A percentile compares a stretch with the other conserved stretches of the same genome.
Conservation (phyloP, 1,140 invertebrate species). For the Liolophura sinensis region DNA sequence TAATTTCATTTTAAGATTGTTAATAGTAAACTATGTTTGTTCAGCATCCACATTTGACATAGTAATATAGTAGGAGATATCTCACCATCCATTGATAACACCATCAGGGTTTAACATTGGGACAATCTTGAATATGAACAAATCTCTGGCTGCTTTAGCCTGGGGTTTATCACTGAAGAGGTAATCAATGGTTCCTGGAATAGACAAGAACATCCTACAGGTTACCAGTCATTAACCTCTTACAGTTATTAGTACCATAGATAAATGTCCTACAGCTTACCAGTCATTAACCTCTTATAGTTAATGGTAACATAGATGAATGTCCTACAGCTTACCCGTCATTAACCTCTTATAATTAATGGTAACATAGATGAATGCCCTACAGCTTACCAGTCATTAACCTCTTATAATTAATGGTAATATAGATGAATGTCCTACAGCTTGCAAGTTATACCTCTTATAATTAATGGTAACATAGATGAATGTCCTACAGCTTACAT, state of each 20-base stretch:
- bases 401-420: background rate
- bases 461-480: background rate
- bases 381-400: background rate
- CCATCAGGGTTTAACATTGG: slow-evolving; percentile 96
- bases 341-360: background rate
- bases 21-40: too few species aligned
- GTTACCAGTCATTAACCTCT: background rate
- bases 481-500: too few species aligned
- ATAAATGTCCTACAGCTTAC: background rate
- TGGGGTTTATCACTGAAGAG: slow-evolving; percentile 68
- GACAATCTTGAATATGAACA: slow-evolving; percentile 84
- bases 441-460: background rate
- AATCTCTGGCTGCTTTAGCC: slow-evolving; percentile 69
- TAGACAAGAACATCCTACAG: slow-evolving; percentile 2
- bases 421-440: background rate
- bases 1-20: too few species aligned
- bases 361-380: background rate
- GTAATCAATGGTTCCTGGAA: slow-evolving; percentile 69
- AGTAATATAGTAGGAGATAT: too few species aligned
- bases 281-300: background rate
- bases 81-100: slow-evolving; percentile 80
- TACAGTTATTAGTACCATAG: background rate
- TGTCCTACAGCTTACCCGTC: background rate
- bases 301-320: background rate
- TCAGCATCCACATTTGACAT: too few species aligned